These are phyloP conservation scores for Lutraria lutraria DNA, from an alignment of 2,888 invertebrate genomes.

Conservation along the genomic window DNA sequence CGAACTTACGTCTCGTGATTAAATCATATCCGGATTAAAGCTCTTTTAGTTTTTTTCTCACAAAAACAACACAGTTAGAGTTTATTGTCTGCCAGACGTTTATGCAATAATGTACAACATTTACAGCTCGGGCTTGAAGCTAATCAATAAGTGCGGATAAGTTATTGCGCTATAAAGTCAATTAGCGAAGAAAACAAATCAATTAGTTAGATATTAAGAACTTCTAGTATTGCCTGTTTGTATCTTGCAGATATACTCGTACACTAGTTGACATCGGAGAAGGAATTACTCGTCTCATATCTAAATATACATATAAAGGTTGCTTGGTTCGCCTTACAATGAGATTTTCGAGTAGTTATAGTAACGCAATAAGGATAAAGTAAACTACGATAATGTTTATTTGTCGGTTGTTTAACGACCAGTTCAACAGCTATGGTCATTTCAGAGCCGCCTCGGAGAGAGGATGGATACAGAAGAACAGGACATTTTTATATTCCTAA, in stretches of 20 bases:
- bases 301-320: too few species aligned
- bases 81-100: not conserved
- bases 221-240: not conserved
- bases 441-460: too few species aligned
- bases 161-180: slow-evolving; percentile 20
- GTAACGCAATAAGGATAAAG: too few species aligned
- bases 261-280: slow-evolving; percentile 8
- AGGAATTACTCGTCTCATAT: not conserved
- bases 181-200: slow-evolving; percentile 11
- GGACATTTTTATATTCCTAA: too few species aligned
- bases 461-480: too few species aligned
- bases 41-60: not conserved
- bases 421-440: too few species aligned
- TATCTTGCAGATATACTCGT: not conserved
- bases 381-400: too few species aligned
- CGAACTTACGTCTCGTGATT: not conserved
- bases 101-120: not conserved
- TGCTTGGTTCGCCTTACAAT: too few species aligned
- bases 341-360: too few species aligned
- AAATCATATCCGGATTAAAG: not conserved
- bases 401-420: too few species aligned
- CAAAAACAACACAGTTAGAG: not conserved
- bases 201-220: not conserved
- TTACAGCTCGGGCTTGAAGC: not conserved
- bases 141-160: slow-evolving; percentile 7